Evolutionary conservation across 1,140 invertebrate species (phyloP).

Genomic region (Trichomalopsis sarcophagae): DNA sequence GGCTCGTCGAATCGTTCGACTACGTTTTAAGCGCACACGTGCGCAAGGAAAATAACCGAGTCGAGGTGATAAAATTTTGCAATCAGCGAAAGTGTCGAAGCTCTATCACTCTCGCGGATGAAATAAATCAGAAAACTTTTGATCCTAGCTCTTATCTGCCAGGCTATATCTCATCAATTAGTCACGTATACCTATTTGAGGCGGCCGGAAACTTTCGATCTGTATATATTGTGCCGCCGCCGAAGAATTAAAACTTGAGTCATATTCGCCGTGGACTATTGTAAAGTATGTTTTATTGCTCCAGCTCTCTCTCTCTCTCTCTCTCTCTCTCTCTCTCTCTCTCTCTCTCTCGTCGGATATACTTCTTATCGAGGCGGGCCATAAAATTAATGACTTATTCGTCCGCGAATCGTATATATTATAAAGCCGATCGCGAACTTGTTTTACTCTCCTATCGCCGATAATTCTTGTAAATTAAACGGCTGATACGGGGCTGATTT

Average conservation of each 20-base stretch:
- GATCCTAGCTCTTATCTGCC: neutral
- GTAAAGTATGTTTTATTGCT: neutral
- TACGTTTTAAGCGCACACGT: no score
- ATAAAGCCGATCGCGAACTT: neutral
- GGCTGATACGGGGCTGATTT: neutral
- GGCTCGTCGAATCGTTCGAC: neutral
- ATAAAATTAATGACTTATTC: neutral
- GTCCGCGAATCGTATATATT: neutral
- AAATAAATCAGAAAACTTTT: neutral
- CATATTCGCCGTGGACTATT: neutral
- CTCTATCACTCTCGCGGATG: no score
- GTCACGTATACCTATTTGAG: neutral
- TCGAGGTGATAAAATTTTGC: neutral
- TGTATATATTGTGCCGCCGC: neutral
- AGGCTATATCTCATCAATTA: neutral
- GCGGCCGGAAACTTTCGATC: neutral
- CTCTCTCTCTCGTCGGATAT: neutral
- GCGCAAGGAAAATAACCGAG: neutral
- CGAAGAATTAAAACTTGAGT: neutral
- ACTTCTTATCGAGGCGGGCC: neutral
- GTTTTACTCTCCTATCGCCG: neutral
- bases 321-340: no score
- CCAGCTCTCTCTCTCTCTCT: no score
- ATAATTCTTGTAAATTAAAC: constrained; percentile 5
- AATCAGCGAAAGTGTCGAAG: neutral